A percentile compares a stretch with the other conserved stretches of the same genome.
phyloP scores from a whole-genome alignment of 30 jellyfish, hydroid and myxozoan genomes.

The Aurelia sp. region DNA sequence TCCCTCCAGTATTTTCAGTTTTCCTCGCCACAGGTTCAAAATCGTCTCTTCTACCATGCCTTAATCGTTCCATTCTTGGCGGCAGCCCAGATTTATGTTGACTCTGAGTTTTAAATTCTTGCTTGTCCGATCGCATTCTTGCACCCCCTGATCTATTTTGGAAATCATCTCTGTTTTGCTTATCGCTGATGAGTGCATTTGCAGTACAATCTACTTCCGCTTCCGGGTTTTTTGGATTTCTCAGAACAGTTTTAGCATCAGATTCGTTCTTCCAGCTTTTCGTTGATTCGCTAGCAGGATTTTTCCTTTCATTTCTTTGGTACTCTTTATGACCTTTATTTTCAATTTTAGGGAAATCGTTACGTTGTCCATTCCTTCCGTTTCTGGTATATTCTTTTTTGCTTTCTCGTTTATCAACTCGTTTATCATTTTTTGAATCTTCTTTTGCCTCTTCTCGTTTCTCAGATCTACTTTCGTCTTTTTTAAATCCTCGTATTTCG shows the following conservation, averaged over 20 bases:
- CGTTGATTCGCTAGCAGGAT: background rate
- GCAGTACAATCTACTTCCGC: too few species aligned
- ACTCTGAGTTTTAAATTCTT: background rate
- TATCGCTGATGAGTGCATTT: background rate
- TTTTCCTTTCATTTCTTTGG: background rate
- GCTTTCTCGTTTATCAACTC: background rate
- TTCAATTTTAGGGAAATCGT: background rate
- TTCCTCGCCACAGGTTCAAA: background rate
- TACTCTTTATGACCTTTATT: background rate
- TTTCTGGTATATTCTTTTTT: background rate
- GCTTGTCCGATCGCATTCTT: background rate
- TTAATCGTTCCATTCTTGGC: background rate
- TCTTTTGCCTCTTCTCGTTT: background rate
- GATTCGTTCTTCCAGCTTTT: background rate
- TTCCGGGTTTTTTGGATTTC: too few species aligned
- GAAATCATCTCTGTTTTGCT: background rate
- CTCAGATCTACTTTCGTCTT: background rate
- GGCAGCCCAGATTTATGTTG: background rate
- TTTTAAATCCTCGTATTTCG: background rate
- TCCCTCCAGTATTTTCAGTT: background rate
- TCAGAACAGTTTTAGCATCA: too few species aligned
- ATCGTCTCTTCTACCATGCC: constrained; percentile 15
- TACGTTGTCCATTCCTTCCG: background rate
- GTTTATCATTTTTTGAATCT: background rate
- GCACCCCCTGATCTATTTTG: background rate